A percentile compares a stretch with the other conserved stretches of the same genome.
These are phyloP conservation scores for Tetrax tetrax DNA, from an alignment of 2,113 vertebrate genomes.

Conservation along the genomic window DNA sequence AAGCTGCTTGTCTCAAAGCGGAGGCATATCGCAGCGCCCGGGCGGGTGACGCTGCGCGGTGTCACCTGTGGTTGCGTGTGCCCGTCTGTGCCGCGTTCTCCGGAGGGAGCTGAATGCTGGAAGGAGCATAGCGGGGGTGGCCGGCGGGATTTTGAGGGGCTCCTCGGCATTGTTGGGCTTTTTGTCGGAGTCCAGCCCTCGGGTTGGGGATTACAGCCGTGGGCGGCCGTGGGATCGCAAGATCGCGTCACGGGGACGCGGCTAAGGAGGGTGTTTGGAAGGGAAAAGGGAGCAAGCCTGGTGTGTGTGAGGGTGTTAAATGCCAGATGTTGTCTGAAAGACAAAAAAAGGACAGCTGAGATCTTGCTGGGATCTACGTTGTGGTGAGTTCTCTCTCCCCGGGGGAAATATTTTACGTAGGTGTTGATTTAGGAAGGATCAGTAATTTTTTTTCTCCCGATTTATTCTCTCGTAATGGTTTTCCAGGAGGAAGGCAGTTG, in stretches of 20 bases:
- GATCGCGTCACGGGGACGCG: background rate
- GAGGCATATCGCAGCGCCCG: background rate
- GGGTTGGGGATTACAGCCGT: background rate
- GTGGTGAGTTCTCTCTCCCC: background rate
- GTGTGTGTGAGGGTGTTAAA: background rate
- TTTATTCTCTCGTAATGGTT: slow-evolving; percentile 20
- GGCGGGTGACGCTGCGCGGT: rapidly evolving
- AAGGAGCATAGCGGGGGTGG: background rate
- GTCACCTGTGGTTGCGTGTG: background rate
- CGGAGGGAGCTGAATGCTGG: background rate
- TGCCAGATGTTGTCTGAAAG: slow-evolving; percentile 10
- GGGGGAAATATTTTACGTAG: background rate
- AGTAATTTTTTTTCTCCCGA: rapidly evolving
- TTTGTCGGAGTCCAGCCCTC: background rate
- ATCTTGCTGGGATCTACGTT: background rate
- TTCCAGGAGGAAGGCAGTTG: background rate
- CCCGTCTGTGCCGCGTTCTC: rapidly evolving
- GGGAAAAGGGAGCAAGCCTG: background rate
- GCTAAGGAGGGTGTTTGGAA: background rate
- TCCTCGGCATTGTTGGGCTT: background rate
- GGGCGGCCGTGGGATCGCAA: background rate
- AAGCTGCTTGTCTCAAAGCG: background rate
- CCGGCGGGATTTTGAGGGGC: background rate
- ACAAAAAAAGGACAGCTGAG: background rate
- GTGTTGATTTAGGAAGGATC: slow-evolving; percentile 31